phyloP scores from a whole-genome alignment of 2,797 vertebrate species.

The Apodemus agrarius region DNA sequence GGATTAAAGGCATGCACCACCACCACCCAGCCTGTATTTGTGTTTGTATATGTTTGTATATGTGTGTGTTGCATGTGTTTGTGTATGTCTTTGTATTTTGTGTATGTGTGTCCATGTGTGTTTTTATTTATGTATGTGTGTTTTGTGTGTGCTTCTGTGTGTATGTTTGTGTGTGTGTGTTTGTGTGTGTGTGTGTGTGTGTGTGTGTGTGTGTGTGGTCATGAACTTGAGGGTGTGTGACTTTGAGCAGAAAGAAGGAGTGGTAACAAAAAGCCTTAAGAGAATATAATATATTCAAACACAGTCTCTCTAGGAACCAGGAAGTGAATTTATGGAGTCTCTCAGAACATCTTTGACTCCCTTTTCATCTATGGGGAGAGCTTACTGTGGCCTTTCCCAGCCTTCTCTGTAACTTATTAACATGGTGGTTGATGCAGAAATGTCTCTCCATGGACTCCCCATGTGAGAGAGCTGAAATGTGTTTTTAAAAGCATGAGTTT shows the following conservation, averaged over 20 bases:
- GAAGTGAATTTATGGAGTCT: background rate
- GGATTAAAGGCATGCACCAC: too few species aligned
- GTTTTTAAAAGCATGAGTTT: background rate
- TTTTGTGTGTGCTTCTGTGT: background rate
- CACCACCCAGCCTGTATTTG: too few species aligned
- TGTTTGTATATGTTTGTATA: background rate
- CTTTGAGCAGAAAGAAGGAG: background rate
- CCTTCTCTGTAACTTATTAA: constrained; percentile 53
- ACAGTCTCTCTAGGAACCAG: background rate
- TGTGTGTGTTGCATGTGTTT: background rate
- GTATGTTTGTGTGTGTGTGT: background rate
- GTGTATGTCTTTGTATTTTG: background rate
- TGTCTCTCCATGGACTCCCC: background rate
- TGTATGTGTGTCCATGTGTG: background rate
- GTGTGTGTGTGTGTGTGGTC: background rate
- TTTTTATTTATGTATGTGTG: background rate
- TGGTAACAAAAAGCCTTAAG: background rate
- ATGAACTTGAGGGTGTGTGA: background rate
- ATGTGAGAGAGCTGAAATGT: background rate
- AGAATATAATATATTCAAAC: background rate
- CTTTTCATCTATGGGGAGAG: constrained; percentile 10
- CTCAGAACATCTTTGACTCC: constrained; percentile 20
- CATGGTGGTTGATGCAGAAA: background rate
- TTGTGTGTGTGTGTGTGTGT: background rate
- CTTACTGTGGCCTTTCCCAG: background rate